A percentile compares a stretch with the other conserved stretches of the same genome.
These are phyloP conservation scores for Hypotaenidia okinawae DNA, from an alignment of 2,797 vertebrate species.

Conservation along the genomic window DNA sequence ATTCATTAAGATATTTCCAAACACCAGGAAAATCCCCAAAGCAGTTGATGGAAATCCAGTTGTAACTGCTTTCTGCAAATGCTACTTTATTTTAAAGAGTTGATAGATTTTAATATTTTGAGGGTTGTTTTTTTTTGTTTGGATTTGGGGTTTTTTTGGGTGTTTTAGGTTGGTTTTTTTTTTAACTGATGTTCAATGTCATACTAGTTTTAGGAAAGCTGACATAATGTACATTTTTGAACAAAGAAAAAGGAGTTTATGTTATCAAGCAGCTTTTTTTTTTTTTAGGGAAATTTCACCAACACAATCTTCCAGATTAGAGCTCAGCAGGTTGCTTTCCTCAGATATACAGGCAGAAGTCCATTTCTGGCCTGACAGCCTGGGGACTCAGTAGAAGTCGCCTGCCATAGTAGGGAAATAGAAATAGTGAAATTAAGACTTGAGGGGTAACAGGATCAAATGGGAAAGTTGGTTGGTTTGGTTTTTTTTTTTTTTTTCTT, in stretches of 20 bases:
- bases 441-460: background rate
- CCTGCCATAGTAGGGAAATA: background rate
- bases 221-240: background rate
- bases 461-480: background rate
- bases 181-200: background rate
- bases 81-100: background rate
- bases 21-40: background rate
- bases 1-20: constrained; percentile 34
- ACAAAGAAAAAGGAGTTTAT: background rate
- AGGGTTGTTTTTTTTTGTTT: too few relatives aligned
- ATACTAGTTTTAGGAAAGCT: background rate
- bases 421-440: background rate
- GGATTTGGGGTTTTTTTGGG: too few relatives aligned
- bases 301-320: background rate
- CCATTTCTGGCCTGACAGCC: background rate
- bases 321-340: background rate
- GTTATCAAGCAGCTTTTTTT: background rate
- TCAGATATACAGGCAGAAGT: background rate
- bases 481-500: background rate
- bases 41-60: constrained; percentile 17
- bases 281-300: background rate
- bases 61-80: background rate
- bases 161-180: background rate
- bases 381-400: background rate
- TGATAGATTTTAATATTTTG: background rate